Evolutionary conservation across 2,797 vertebrate genomes (phyloP), one percentile per base, ranked within the genome.

Genomic region (Epinephelus malabaricus): DNA sequence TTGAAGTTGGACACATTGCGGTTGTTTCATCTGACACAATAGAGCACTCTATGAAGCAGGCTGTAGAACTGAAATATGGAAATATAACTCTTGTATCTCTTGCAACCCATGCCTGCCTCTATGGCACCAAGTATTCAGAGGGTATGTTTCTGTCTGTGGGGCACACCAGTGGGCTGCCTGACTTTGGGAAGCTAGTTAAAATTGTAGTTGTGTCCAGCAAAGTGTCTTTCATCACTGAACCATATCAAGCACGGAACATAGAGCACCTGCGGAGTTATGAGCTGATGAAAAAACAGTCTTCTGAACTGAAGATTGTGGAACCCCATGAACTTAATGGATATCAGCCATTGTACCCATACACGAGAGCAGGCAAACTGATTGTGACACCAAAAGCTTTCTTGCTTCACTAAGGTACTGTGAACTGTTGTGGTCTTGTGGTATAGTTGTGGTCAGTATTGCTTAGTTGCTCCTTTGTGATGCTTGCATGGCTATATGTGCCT

Each of bases 81-180:
- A 66, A 50, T 17, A 49, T 34, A 50, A 50, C 27, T 66, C 18
- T 66, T 66, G 27, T 50, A 9, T 34, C 63, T 50, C 18, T 66
- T 50, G 45, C 46, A 66, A 34, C 63, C 12, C 25, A 30, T 51
- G 49, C 19, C 25, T 66, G 45, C 46, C 8, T 50, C 27, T 47
- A 65, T 30, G 46, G 46, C 25, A 65, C 59, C 18, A 61, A 61
- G 59, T 61, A 61, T 61, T 61, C 59, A 61, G 34, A 61, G 17
- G 59, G 38, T n/a, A 61, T 61, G 38, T n/a, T 61, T 38, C 30
- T 61, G 19, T 38, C 59, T 2, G 38, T 43, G 30, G 59, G 19
- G 11, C 18, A 43, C 38, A 61, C 38, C 30, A 61, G 59, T 61
- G 59, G 59, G 9, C 12, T 61, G 0, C 34, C 34, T 38, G 38